Percentiles rank a stretch among this genome's conserved stretches.
Conservation (phyloP, 2,113 vertebrate species). For the Oncorhynchus kisutch region DNA sequence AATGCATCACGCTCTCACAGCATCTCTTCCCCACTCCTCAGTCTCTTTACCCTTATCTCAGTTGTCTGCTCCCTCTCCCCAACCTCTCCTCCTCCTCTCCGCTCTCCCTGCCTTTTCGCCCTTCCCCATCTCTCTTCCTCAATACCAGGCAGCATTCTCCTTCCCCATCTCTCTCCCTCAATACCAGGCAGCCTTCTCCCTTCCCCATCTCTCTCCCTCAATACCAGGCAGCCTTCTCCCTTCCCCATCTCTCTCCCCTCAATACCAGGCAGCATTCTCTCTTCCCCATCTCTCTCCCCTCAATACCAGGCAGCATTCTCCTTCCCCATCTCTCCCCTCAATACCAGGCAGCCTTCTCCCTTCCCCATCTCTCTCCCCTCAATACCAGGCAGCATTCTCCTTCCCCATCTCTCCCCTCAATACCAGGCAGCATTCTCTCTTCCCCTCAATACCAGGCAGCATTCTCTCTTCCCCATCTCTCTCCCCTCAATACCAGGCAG, state of each 20-base stretch:
- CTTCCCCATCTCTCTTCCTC: slow-evolving; percentile 24
- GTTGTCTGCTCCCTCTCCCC: background rate
- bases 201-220: slow-evolving; percentile 23
- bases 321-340: background rate
- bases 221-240: too few species aligned
- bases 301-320: background rate
- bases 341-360: background rate
- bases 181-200: background rate
- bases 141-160: background rate
- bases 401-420: slow-evolving; percentile 20
- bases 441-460: background rate
- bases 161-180: slow-evolving; percentile 36
- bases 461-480: background rate
- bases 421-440: slow-evolving; percentile 8
- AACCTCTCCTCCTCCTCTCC: background rate
- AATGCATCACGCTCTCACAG: too few species aligned
- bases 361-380: slow-evolving; percentile 39
- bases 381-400: background rate
- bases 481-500: background rate
- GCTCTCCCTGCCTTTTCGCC: background rate
- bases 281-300: background rate
- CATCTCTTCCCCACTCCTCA: slow-evolving; percentile 27
- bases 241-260: slow-evolving; percentile 34
- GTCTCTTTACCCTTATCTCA: slow-evolving; percentile 31
- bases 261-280: background rate